These are phyloP conservation scores for Thyatira batis DNA, from an alignment of 2,888 invertebrate species.

Conservation along the genomic window DNA sequence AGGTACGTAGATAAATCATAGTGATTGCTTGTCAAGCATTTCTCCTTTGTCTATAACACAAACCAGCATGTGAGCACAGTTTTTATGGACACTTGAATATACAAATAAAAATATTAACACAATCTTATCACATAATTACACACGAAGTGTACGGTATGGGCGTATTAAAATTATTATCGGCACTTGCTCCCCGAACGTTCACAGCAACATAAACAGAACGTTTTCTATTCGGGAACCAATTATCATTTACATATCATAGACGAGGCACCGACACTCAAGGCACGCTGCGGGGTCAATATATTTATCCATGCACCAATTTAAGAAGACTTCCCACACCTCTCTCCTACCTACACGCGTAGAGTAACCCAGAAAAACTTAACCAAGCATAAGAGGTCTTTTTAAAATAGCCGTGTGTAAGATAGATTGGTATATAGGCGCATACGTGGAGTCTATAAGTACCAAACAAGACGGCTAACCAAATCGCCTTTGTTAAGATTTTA, in stretches of 20 bases:
- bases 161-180: slow-evolving; percentile 64
- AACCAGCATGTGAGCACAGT: background rate
- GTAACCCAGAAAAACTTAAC: slow-evolving; percentile 30
- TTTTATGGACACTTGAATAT: background rate
- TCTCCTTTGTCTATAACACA: slow-evolving; percentile 12
- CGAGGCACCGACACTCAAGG: slow-evolving; percentile 74
- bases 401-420: slow-evolving; percentile 46
- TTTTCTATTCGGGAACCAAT: slow-evolving; percentile 79
- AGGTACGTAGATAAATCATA: no score
- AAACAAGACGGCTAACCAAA: slow-evolving; percentile 80
- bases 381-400: slow-evolving; percentile 44
- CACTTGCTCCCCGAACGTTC: slow-evolving; percentile 62
- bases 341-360: slow-evolving; percentile 28
- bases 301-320: slow-evolving; percentile 64
- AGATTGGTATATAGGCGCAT: slow-evolving; percentile 74
- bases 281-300: slow-evolving; percentile 78
- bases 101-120: slow-evolving; percentile 43
- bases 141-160: slow-evolving; percentile 51
- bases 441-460: slow-evolving; percentile 73
- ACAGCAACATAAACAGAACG: slow-evolving; percentile 71
- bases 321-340: slow-evolving; percentile 47
- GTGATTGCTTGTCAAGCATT: background rate
- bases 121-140: slow-evolving; percentile 66
- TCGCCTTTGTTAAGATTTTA: slow-evolving; percentile 82
- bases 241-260: slow-evolving; percentile 81